Conservation (phyloP, 2,888 invertebrate genomes). For the Cordilura impudica region DNA sequence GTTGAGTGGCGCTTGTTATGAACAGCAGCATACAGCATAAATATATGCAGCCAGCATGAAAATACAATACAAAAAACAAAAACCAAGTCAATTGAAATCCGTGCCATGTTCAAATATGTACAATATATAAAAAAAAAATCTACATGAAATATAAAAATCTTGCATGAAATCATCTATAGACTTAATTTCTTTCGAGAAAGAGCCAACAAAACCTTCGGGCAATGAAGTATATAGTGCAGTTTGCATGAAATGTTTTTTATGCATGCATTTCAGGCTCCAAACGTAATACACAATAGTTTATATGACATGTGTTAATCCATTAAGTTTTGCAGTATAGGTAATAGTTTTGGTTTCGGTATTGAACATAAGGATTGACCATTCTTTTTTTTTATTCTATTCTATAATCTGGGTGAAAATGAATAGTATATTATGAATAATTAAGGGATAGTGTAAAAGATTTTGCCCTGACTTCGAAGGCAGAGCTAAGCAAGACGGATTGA, state of each 20-base stretch:
- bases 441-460: no score
- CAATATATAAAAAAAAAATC: no score
- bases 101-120: constrained; percentile 27
- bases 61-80: neutral
- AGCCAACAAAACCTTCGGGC: neutral
- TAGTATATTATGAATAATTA: no score
- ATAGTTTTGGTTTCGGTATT: no score
- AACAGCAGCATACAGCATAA: neutral
- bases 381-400: no score
- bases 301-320: no score
- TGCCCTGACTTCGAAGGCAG: no score
- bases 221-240: neutral
- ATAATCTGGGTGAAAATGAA: no score
- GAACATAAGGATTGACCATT: no score
- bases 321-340: no score
- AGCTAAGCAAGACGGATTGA: no score
- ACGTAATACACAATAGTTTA: no score
- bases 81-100: constrained; percentile 37
- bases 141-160: constrained; percentile 38
- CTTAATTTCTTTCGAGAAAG: neutral
- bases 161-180: neutral
- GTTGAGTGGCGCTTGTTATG: constrained; percentile 10
- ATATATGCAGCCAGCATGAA: neutral
- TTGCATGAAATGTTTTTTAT: neutral
- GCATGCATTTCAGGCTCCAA: neutral